phyloP scores from a whole-genome alignment of 2,113 vertebrate genomes.

The Sphyrna mokarran region DNA sequence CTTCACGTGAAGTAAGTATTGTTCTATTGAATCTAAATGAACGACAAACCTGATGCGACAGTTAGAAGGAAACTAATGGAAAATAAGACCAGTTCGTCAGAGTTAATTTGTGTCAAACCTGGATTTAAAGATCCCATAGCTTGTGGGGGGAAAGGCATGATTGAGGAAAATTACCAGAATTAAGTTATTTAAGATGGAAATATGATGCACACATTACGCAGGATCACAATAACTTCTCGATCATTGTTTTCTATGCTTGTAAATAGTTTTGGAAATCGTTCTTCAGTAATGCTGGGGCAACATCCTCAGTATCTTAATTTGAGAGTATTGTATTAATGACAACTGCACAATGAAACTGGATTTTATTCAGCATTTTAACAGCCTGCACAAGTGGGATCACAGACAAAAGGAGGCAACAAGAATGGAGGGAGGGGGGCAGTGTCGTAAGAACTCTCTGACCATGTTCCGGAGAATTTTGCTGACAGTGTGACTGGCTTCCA shows the following conservation, averaged over 20 bases:
- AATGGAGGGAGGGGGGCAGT: too few species aligned
- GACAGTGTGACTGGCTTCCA: too few species aligned
- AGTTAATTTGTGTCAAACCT: neutral
- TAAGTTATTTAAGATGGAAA: neutral
- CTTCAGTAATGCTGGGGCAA: neutral
- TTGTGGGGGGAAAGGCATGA: neutral
- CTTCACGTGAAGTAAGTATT: constrained; percentile 31
- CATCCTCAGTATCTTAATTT: neutral
- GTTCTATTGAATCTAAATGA: neutral
- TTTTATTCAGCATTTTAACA: neutral
- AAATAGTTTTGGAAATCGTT: neutral
- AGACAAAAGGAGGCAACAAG: too few species aligned
- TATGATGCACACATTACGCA: neutral
- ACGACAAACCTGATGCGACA: neutral
- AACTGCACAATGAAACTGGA: neutral
- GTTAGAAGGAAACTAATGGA: neutral
- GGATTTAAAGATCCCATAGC: neutral
- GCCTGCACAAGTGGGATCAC: neutral
- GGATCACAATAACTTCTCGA: neutral
- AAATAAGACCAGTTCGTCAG: neutral
- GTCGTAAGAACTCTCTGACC: too few species aligned
- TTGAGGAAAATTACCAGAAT: neutral
- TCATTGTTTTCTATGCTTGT: neutral
- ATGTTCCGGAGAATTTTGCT: too few species aligned
- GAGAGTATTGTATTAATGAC: neutral